These are phyloP conservation scores for Huso huso DNA, from an alignment of 2,797 vertebrate genomes.

Conservation along the genomic window DNA sequence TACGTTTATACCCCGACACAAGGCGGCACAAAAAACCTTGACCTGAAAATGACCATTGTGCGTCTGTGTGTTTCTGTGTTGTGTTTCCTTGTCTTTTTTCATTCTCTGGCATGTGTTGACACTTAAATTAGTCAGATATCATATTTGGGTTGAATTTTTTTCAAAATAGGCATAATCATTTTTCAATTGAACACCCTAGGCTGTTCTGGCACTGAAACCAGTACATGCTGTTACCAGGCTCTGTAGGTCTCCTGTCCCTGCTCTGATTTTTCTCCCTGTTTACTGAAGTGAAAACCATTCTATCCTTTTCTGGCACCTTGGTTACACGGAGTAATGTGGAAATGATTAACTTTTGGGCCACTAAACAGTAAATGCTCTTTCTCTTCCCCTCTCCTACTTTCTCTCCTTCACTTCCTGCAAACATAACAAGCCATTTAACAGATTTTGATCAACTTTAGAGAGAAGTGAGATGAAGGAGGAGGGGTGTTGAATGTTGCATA, in stretches of 20 bases:
- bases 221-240: constrained; percentile 26
- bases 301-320: constrained; percentile 42
- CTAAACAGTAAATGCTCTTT: constrained; percentile 39
- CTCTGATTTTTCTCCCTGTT: constrained; percentile 44
- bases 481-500: no score
- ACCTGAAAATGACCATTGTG: neutral
- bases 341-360: constrained; percentile 56
- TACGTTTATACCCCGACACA: no score
- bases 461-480: no score
- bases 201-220: constrained; percentile 33
- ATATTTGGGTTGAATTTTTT: constrained; percentile 44
- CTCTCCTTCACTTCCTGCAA: constrained; percentile 13
- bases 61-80: neutral
- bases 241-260: constrained; percentile 36
- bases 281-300: constrained; percentile 42
- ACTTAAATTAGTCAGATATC: constrained; percentile 37
- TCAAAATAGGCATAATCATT: constrained; percentile 44
- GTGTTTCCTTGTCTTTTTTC: constrained; percentile 11
- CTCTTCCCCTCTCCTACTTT: constrained; percentile 10
- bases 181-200: constrained; percentile 46
- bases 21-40: neutral
- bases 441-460: constrained; percentile 20
- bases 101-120: constrained; percentile 23
- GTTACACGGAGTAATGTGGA: constrained; percentile 45
- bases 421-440: constrained; percentile 28